Evolutionary conservation across 2,113 vertebrate genomes (phyloP), one percentile per base, ranked within the genome.

Genomic region (Piaya cayana): DNA sequence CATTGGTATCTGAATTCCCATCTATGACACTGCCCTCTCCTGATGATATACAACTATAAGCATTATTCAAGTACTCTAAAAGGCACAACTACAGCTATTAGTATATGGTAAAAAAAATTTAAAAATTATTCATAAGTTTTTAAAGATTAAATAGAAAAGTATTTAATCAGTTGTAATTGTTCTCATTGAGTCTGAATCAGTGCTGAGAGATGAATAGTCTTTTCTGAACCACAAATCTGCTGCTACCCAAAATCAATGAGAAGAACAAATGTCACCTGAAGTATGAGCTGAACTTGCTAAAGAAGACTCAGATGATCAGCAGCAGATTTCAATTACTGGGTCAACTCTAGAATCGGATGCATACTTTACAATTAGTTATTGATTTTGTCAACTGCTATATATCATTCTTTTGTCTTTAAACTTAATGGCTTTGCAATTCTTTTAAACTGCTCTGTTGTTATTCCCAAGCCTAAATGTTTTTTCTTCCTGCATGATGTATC

Each of bases 231-330:
- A 85, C 39, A 95, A 96, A 92, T 95, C 60, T 94, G 42, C 83
- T 76, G 50, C 70, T 87, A 88, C 93, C 34, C 58, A 94, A 96
- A 96, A 95, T 96, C 92, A 59, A 94, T 97, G 68, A 50, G 36
- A 80, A 94, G 59, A 47, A 77, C 64, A 82, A 77, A 82, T 94
- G 86, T 94, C 92, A 69, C 45, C 79, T 82, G 50, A 92, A 72
- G 93, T 89, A 94, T 74, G 55, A 69, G 80, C 75, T 94, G 86
- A 83, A 59, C 79, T 64, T 85, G 79, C 84, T 95, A 91, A 97
- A 93, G 50, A 43, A 62, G 74, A 65, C 49, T 81, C 45, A 15
- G n/a, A 56, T 93, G 90, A 96, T 76, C 86, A 83, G 64, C 42
- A 95, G 42, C 63, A 91, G 42, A 47, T 93, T 68, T 92, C 74